These are phyloP conservation scores for Itoplectis maculator DNA, from an alignment of 2,888 invertebrate genomes.

Conservation along the genomic window DNA sequence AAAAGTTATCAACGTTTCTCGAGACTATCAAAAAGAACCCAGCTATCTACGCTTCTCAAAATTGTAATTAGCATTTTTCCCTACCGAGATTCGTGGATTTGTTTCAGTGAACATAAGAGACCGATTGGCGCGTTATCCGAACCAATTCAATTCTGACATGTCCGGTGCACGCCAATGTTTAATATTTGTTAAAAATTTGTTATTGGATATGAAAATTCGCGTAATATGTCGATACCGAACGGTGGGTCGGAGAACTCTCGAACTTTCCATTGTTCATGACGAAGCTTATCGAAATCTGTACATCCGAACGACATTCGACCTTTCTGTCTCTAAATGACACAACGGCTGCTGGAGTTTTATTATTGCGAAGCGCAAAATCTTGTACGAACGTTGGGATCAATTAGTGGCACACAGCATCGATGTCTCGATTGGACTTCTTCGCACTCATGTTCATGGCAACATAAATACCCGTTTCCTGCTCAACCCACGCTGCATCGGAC, in stretches of 20 bases:
- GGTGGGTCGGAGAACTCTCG: not conserved
- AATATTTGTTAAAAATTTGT: not conserved
- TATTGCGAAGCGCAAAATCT: not conserved
- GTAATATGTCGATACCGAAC: not conserved
- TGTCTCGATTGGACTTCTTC: not conserved
- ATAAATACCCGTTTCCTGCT: not conserved
- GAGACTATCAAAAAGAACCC: not conserved
- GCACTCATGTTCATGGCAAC: not conserved
- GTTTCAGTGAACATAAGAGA: not conserved
- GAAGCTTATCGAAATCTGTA: not conserved
- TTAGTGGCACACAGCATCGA: not conserved
- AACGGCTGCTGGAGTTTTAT: not conserved
- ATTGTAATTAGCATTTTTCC: not conserved
- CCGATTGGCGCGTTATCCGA: not conserved
- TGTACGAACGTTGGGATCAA: not conserved
- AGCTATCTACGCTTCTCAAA: not conserved
- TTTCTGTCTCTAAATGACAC: not conserved
- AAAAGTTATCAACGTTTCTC: slow-evolving; percentile 3
- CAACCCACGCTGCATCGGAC: not conserved
- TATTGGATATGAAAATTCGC: not conserved
- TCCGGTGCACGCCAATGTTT: not conserved
- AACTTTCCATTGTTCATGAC: not conserved
- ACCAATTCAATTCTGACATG: not conserved
- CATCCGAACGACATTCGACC: not conserved
- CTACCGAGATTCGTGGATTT: not conserved